Evolutionary conservation across 2,113 vertebrate species (phyloP).

Genomic region (Cranoglanis bouderius): DNA sequence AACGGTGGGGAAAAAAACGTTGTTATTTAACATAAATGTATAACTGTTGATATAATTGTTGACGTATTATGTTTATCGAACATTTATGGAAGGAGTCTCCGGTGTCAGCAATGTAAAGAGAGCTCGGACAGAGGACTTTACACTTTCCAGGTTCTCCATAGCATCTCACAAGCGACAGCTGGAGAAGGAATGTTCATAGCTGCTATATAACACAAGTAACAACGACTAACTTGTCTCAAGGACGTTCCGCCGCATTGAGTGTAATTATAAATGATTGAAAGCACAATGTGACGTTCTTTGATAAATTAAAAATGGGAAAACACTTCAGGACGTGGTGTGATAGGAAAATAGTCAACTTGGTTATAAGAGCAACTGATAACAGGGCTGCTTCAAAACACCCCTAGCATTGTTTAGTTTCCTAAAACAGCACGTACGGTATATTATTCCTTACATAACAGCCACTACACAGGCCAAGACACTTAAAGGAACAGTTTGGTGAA

Average conservation of each 20-base stretch:
- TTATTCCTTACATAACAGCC: background rate
- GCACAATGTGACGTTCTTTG: background rate
- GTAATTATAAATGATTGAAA: background rate
- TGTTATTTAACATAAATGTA: background rate
- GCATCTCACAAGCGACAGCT: no score
- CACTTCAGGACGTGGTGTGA: background rate
- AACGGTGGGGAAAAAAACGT: no score
- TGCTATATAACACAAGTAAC: background rate
- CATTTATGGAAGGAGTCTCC: background rate
- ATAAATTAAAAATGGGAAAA: background rate
- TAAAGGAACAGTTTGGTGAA: background rate
- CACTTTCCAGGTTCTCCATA: background rate
- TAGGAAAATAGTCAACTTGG: no score
- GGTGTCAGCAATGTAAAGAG: background rate
- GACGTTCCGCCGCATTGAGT: background rate
- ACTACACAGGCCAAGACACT: background rate
- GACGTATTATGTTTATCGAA: background rate
- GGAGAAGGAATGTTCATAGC: background rate
- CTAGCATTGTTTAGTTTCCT: no score
- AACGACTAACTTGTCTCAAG: background rate
- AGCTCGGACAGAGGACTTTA: background rate
- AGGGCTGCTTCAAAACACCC: no score
- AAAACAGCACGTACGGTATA: background rate
- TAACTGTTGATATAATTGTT: background rate
- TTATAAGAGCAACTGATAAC: background rate